Evolutionary conservation across 2,113 vertebrate species (phyloP).

Genomic region (Platanista minor): DNA sequence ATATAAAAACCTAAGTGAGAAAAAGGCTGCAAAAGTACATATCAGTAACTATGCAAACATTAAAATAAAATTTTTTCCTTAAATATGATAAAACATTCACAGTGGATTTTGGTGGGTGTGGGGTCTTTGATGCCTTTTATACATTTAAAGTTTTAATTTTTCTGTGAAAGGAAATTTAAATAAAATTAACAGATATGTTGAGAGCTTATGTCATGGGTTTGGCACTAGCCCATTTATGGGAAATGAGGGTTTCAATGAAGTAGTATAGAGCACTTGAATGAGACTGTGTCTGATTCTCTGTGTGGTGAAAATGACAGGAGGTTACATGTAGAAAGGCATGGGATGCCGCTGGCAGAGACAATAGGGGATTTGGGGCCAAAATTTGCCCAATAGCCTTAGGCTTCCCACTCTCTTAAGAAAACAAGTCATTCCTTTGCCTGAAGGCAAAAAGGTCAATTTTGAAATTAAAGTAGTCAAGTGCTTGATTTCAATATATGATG

Average conservation of each 20-base stretch:
- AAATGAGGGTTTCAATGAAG: slow-evolving; percentile 30
- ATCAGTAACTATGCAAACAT: neutral
- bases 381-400: neutral
- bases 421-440: neutral
- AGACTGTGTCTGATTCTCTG: neutral
- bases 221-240: neutral
- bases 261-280: neutral
- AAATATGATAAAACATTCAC: neutral
- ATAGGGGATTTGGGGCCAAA: neutral
- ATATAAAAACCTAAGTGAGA: neutral
- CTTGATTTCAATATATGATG: slow-evolving; percentile 17
- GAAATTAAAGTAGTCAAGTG: slow-evolving; percentile 32
- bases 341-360: neutral
- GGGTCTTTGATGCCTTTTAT: neutral
- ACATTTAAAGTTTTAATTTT: neutral
- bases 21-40: neutral
- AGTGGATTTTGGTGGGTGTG: neutral
- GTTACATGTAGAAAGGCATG: neutral
- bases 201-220: neutral
- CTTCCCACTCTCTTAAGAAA: neutral
- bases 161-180: neutral
- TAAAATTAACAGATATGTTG: neutral
- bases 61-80: neutral
- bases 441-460: slow-evolving; percentile 22
- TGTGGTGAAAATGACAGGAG: neutral